Conservation (phyloP, 2,888 invertebrate species). For the Zaprionus bogoriensis region DNA sequence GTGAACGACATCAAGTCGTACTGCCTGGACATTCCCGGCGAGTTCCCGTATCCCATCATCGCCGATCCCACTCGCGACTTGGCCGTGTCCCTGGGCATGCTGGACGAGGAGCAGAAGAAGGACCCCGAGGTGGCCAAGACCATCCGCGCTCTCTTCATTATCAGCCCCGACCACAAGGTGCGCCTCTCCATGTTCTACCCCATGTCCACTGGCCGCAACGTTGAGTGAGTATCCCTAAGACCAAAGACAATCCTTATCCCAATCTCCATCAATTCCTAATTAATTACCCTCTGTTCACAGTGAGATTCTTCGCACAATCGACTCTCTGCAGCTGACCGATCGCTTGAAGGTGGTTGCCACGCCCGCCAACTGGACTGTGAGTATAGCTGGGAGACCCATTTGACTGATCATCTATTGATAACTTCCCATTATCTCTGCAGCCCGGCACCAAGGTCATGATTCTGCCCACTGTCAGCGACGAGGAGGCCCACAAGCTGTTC, state of each 20-base stretch:
- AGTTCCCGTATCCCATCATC: constrained; percentile 92
- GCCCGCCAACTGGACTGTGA: constrained; percentile 93
- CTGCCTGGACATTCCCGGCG: constrained; percentile 87
- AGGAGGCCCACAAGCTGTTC: constrained; percentile 87
- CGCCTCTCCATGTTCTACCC: constrained; percentile 93
- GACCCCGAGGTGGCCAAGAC: constrained; percentile 87
- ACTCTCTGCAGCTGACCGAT: constrained; percentile 91
- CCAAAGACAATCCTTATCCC: not conserved
- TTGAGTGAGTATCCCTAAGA: constrained; percentile 86
- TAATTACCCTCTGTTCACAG: constrained; percentile 82
- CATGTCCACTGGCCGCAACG: constrained; percentile 92
- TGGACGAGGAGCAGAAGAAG: constrained; percentile 89
- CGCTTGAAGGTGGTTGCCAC: constrained; percentile 89
- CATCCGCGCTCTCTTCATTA: constrained; percentile 90
- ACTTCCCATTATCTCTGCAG: constrained; percentile 71
- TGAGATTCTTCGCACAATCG: constrained; percentile 92
- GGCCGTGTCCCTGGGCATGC: constrained; percentile 90
- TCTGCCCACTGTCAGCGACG: constrained; percentile 87
- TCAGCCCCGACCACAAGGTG: constrained; percentile 91
- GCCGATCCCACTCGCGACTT: constrained; percentile 89
- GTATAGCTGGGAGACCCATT: constrained; percentile 43
- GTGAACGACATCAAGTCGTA: constrained; percentile 89
- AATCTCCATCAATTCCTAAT: not conserved
- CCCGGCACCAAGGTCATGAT: constrained; percentile 92
- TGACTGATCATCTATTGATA: too few species aligned